These are phyloP conservation scores for Acrobeloides nanus DNA, from an alignment of 2,888 invertebrate species.

Conservation along the genomic window DNA sequence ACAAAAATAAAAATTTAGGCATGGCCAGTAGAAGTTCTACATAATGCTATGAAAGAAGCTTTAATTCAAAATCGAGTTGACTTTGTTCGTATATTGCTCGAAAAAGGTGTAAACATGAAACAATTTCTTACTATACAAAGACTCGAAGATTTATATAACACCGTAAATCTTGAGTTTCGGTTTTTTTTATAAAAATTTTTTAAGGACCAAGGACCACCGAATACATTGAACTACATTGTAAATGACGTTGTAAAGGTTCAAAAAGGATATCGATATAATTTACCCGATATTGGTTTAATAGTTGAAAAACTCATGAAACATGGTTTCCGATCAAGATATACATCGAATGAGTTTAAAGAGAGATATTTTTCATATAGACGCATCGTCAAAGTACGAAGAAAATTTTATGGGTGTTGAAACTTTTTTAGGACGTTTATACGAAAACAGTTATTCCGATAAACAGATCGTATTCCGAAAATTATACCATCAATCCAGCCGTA, in stretches of 20 bases:
- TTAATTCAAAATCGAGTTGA: slow-evolving; percentile 76
- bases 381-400: too few species aligned
- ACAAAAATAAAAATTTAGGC: too few species aligned
- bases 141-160: slow-evolving; percentile 91
- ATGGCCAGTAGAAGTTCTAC: slow-evolving; percentile 86
- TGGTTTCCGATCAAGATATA: slow-evolving; percentile 88
- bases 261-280: slow-evolving; percentile 77
- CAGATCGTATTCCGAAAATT: too few species aligned
- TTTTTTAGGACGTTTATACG: too few species aligned
- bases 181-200: slow-evolving; percentile 15
- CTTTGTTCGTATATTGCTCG: slow-evolving; percentile 88
- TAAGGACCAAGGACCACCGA: slow-evolving; percentile 71
- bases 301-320: slow-evolving; percentile 98
- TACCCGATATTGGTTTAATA: slow-evolving; percentile 90
- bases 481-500: too few species aligned
- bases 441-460: too few species aligned
- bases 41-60: slow-evolving; percentile 98
- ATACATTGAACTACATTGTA: slow-evolving; percentile 67
- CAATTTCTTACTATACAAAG: slow-evolving; percentile 90
- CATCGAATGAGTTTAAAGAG: slow-evolving; percentile 72
- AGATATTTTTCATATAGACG: too few species aligned
- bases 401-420: too few species aligned
- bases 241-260: slow-evolving; percentile 11
- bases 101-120: slow-evolving; percentile 95
- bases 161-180: slow-evolving; percentile 53